Percentiles rank a stretch among this genome's conserved stretches.
These are phyloP conservation scores for Lepus americanus DNA, from an alignment of 2,113 vertebrate species.

Conservation along the genomic window DNA sequence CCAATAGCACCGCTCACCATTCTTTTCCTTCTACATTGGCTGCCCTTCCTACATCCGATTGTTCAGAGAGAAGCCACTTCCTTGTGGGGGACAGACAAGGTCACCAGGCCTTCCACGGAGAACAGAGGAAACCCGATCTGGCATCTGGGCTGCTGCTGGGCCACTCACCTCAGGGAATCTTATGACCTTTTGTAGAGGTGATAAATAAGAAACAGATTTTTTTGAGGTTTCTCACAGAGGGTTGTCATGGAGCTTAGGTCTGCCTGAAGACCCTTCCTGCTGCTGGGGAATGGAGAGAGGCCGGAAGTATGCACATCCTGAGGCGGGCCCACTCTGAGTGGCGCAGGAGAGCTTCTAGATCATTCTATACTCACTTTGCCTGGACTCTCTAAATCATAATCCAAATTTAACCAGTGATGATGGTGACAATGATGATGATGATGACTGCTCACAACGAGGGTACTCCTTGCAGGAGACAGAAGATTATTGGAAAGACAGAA, in stretches of 20 bases:
- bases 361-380: neutral
- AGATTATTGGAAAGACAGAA: neutral
- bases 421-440: neutral
- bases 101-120: neutral
- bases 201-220: neutral
- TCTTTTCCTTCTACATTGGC: neutral
- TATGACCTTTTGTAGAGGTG: neutral
- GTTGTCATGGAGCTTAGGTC: neutral
- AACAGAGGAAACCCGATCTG: neutral
- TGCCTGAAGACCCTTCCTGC: neutral
- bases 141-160: neutral
- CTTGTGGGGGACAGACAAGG: neutral
- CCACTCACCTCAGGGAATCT: neutral
- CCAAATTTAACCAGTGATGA: neutral
- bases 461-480: neutral
- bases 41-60: neutral
- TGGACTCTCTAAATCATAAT: neutral
- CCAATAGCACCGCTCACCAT: neutral
- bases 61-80: neutral
- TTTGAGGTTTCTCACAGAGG: neutral
- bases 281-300: neutral
- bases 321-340: too few species aligned
- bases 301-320: neutral
- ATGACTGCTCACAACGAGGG: neutral
- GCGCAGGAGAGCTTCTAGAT: neutral